phyloP scores from a whole-genome alignment of 2,888 invertebrate species.

The Hirtodrosophila alboralis region DNA sequence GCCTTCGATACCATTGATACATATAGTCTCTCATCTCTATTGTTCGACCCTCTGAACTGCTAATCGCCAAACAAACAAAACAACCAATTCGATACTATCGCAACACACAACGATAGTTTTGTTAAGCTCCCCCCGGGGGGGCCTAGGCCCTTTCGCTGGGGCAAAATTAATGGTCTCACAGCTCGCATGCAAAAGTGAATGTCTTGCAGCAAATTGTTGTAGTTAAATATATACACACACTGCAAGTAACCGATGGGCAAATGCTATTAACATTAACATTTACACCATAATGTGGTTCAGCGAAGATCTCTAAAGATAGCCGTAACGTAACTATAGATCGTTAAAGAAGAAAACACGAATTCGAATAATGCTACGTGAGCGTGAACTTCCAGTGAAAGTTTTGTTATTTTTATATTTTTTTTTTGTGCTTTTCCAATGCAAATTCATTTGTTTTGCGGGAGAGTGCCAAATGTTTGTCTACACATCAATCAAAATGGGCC shows the following conservation, averaged over 20 bases:
- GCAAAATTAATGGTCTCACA: constrained; percentile 29
- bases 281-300: constrained; percentile 43
- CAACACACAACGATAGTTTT: too few relatives aligned
- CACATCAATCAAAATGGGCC: constrained; percentile 61
- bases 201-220: constrained; percentile 25
- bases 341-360: constrained; percentile 23
- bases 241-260: constrained; percentile 39
- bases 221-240: constrained; percentile 10
- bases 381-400: constrained; percentile 59
- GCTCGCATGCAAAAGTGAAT: constrained; percentile 58
- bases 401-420: constrained; percentile 12
- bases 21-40: too few relatives aligned
- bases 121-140: too few relatives aligned
- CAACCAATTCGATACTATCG: too few relatives aligned
- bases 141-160: constrained; percentile 46
- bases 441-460: constrained; percentile 51
- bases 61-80: too few relatives aligned
- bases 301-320: constrained; percentile 20
- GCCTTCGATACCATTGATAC: too few relatives aligned
- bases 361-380: constrained; percentile 14
- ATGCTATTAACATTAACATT: constrained; percentile 46
- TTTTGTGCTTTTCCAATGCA: constrained; percentile 57
- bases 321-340: constrained; percentile 23
- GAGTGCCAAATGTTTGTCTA: constrained; percentile 45
- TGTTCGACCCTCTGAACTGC: too few relatives aligned